Evolutionary conservation across 2,113 vertebrate genomes (phyloP).

Genomic region (Pteruthius melanotis): DNA sequence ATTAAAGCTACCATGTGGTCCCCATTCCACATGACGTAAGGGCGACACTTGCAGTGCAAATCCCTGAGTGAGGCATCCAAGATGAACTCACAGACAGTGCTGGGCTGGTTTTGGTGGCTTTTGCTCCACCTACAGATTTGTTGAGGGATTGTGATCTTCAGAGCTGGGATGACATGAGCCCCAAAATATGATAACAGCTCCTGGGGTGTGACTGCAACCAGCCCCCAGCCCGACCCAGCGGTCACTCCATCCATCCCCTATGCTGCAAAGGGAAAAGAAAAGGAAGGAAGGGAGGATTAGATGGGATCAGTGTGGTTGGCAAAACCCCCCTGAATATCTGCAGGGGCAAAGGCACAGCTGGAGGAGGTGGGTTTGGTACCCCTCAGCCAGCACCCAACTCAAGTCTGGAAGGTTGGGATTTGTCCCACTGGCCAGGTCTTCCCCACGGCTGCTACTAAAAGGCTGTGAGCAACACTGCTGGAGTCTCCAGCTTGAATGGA

Average conservation of each 20-base stretch:
- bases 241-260: fast-evolving
- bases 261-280: background rate
- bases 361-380: background rate
- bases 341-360: background rate
- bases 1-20: background rate
- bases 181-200: background rate
- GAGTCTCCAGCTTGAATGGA: background rate
- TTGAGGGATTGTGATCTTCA: background rate
- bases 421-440: background rate
- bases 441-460: background rate
- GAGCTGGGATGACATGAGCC: background rate
- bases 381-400: fast-evolving
- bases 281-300: background rate
- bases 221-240: fast-evolving
- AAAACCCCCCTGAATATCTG: background rate
- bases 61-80: background rate
- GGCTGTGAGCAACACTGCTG: background rate
- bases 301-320: background rate
- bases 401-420: background rate
- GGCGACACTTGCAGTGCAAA: background rate
- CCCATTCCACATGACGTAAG: background rate
- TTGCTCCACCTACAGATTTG: background rate
- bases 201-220: background rate
- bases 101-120: background rate
- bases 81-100: slow-evolving; percentile 9